These are phyloP conservation scores for Eucera pruinosa DNA, from an alignment of 2,888 invertebrate species.

Conservation along the genomic window DNA sequence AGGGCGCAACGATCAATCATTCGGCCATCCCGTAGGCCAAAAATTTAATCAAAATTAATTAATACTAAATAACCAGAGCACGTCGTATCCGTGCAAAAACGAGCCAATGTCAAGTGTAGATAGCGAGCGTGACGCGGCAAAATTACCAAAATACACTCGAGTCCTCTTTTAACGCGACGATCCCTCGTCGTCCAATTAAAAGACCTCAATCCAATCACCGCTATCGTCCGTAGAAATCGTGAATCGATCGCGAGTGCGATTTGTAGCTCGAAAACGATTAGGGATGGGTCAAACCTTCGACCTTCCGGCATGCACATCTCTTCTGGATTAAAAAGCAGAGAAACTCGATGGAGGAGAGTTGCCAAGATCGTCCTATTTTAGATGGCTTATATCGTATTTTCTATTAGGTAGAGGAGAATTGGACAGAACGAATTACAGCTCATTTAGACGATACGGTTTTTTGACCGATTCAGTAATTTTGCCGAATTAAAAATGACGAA, in stretches of 20 bases:
- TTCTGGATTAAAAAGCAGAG: background rate
- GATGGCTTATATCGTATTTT: no score
- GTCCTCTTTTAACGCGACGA: background rate
- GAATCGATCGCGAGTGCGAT: conserved; percentile 9
- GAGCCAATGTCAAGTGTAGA: background rate
- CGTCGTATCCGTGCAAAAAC: background rate
- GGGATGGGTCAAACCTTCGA: conserved; percentile 31
- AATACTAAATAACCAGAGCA: background rate
- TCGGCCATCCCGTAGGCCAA: background rate
- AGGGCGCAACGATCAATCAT: background rate
- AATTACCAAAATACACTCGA: conserved; percentile 11
- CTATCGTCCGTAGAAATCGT: conserved; percentile 16
- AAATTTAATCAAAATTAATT: conserved; percentile 3
- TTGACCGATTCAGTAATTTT: no score
- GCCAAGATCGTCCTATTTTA: no score
- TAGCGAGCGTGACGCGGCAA: background rate
- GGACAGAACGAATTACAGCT: no score
- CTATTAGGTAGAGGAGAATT: no score
- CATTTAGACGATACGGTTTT: no score
- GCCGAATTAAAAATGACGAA: no score
- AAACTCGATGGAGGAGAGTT: no score
- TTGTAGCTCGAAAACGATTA: conserved; percentile 35
- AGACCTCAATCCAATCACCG: conserved; percentile 28
- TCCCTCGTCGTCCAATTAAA: conserved; percentile 23
- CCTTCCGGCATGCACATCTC: conserved; percentile 6